Conservation (phyloP, 2,797 vertebrate genomes). For the Danio choprae region DNA sequence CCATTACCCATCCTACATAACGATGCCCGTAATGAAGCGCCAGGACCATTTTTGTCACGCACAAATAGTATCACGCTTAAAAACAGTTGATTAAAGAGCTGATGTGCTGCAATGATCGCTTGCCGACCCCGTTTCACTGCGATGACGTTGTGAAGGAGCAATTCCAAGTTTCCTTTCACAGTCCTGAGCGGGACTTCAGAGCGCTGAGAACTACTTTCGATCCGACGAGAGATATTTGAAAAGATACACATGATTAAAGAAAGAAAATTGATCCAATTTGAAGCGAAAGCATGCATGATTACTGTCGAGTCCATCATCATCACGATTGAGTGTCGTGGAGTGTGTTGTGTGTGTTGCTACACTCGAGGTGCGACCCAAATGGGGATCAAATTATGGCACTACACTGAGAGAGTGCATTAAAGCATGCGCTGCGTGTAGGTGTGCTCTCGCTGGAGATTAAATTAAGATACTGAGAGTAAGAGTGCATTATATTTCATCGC, state of each 20-base stretch:
- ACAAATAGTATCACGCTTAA: constrained; percentile 42
- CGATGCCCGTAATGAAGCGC: constrained; percentile 52
- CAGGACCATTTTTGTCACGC: constrained; percentile 25
- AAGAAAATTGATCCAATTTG: constrained; percentile 44
- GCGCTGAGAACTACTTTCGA: background rate
- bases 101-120: constrained; percentile 35
- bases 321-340: constrained; percentile 23
- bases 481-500: constrained; percentile 68
- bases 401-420: constrained; percentile 29
- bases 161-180: constrained; percentile 33
- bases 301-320: constrained; percentile 39
- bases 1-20: constrained; percentile 48
- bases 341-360: constrained; percentile 14
- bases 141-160: constrained; percentile 27
- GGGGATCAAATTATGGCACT: constrained; percentile 44
- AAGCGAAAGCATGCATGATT: constrained; percentile 50
- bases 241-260: constrained; percentile 40
- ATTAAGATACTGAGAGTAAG: constrained; percentile 75
- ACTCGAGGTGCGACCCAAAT: constrained; percentile 45
- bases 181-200: constrained; percentile 7
- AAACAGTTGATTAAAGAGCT: constrained; percentile 54
- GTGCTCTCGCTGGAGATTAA: constrained; percentile 75
- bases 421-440: constrained; percentile 50
- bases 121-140: constrained; percentile 12
- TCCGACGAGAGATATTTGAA: constrained; percentile 8